phyloP scores from a whole-genome alignment of 2,888 invertebrate genomes.

The Callinectes sapidus region DNA sequence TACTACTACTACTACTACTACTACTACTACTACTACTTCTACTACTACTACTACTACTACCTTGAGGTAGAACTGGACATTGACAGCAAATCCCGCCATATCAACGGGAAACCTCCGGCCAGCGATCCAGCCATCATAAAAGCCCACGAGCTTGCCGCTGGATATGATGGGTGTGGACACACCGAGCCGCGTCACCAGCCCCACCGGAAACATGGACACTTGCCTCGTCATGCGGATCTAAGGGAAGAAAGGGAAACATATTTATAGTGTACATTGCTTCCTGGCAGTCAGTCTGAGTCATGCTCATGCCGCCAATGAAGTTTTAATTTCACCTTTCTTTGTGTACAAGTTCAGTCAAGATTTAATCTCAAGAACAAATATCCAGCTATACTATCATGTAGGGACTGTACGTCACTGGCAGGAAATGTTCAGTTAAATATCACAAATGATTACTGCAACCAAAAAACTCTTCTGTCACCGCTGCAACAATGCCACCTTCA shows the following conservation, averaged over 20 bases:
- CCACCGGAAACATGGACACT: conserved; percentile 69
- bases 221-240: conserved; percentile 63
- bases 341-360: no score
- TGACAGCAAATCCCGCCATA: conserved; percentile 70
- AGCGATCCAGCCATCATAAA: conserved; percentile 70
- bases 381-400: no score
- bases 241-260: neutral
- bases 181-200: conserved; percentile 64
- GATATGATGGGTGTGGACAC: conserved; percentile 66
- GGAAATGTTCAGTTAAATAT: no score
- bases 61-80: conserved; percentile 62
- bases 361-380: no score
- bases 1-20: neutral
- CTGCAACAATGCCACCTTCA: no score
- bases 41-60: neutral
- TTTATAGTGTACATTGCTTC: no score
- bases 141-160: conserved; percentile 61
- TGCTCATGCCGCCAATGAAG: no score
- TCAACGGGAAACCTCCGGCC: conserved; percentile 68
- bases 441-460: no score
- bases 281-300: no score
- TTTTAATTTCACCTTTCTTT: no score
- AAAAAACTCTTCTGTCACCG: no score
- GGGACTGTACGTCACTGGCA: no score
- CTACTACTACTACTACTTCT: neutral